Conservation (phyloP, 1,140 invertebrate species). For the Brachionus asplanchnoidis region DNA sequence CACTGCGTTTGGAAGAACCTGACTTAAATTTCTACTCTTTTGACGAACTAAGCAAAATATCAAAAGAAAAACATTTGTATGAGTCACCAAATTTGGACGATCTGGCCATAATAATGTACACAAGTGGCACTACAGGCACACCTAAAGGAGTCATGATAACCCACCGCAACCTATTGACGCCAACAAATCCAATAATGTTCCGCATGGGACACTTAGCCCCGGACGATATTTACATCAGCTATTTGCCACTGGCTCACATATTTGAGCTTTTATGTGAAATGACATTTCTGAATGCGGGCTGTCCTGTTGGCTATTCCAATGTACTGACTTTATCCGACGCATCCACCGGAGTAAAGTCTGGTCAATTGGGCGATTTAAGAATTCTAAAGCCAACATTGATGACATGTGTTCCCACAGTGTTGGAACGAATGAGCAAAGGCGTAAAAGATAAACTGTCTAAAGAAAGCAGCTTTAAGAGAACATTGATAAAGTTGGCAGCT, state of each 20-base stretch:
- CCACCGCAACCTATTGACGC: conserved; percentile 81
- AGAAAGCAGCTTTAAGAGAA: conserved; percentile 68
- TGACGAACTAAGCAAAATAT: background rate
- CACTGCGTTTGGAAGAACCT: background rate
- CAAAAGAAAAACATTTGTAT: background rate
- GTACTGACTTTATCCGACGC: conserved; percentile 87
- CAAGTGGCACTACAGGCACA: conserved; percentile 56
- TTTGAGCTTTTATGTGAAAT: conserved; percentile 76
- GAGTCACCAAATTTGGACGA: conserved; percentile 47
- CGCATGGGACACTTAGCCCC: conserved; percentile 59
- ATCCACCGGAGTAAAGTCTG: conserved; percentile 88
- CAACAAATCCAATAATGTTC: conserved; percentile 79
- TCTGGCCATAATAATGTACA: conserved; percentile 58
- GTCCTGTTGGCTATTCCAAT: conserved; percentile 90
- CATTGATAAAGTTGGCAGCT: conserved; percentile 75
- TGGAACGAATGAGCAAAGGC: conserved; percentile 89
- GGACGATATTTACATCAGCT: conserved; percentile 75
- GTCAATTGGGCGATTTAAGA: conserved; percentile 74
- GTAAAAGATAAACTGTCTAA: conserved; percentile 83
- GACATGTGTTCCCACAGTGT: conserved; percentile 87
- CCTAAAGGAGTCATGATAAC: conserved; percentile 63
- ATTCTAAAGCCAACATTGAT: conserved; percentile 85
- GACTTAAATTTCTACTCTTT: background rate
- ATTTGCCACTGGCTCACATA: conserved; percentile 92
- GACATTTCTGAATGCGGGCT: conserved; percentile 66